Evolutionary conservation across 2,797 vertebrate genomes (phyloP).

Genomic region (Parauchenoglanis punctatus): DNA sequence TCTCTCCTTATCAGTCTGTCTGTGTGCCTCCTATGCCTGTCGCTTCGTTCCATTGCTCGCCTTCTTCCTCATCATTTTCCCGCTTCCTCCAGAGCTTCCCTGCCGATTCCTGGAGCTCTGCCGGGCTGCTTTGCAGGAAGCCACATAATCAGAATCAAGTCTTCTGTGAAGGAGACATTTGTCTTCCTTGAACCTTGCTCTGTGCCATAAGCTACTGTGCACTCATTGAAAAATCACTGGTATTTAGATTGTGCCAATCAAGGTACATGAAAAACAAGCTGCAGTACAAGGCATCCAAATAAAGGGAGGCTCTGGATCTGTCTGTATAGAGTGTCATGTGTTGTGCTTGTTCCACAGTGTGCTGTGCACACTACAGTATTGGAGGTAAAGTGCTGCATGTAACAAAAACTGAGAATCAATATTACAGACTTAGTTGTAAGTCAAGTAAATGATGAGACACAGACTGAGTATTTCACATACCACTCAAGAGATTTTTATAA

Average conservation of each 20-base stretch:
- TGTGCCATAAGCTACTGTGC: slow-evolving; percentile 62
- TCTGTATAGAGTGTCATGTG: slow-evolving; percentile 32
- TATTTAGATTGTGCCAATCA: slow-evolving; percentile 50
- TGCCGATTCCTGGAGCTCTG: slow-evolving; percentile 64
- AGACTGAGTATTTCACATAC: neutral
- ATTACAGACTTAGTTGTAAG: neutral
- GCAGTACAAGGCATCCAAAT: slow-evolving; percentile 40
- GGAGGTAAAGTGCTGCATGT: neutral
- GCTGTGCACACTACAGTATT: neutral
- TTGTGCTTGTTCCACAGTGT: neutral
- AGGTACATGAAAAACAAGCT: slow-evolving; percentile 19
- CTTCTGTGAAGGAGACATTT: slow-evolving; percentile 84
- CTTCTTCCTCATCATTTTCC: slow-evolving; percentile 63
- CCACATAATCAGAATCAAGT: slow-evolving; percentile 80
- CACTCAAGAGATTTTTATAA: neutral
- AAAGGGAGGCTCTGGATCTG: slow-evolving; percentile 18
- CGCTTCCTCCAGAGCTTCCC: slow-evolving; percentile 60
- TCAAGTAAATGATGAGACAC: slow-evolving; percentile 5
- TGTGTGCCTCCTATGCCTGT: slow-evolving; percentile 43
- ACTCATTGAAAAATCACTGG: slow-evolving; percentile 61
- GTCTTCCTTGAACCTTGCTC: slow-evolving; percentile 66
- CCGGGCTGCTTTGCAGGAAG: slow-evolving; percentile 73
- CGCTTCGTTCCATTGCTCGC: slow-evolving; percentile 45
- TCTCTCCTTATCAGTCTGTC: slow-evolving; percentile 53
- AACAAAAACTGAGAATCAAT: slow-evolving; percentile 30